These are phyloP conservation scores for Blennius ocellaris DNA, from an alignment of 2,113 vertebrate genomes.

Conservation along the genomic window DNA sequence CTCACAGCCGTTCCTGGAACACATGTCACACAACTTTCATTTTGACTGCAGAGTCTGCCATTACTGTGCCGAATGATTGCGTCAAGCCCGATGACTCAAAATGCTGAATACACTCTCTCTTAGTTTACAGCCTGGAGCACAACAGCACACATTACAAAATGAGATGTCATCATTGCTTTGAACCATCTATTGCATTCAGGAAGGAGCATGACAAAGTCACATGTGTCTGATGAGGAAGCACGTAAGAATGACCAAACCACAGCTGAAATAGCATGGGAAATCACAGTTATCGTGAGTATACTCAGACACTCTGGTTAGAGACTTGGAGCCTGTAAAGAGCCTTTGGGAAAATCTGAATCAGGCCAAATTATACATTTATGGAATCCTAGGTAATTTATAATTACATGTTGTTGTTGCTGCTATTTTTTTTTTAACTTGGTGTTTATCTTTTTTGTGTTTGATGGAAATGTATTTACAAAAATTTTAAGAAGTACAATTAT, in stretches of 20 bases:
- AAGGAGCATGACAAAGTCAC: constrained; percentile 12
- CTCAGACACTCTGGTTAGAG: too few species aligned
- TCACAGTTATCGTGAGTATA: not conserved
- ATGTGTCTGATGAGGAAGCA: constrained; percentile 11
- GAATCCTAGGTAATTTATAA: too few species aligned
- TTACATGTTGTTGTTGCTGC: too few species aligned
- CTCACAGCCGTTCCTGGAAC: not conserved
- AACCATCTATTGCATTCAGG: constrained; percentile 11
- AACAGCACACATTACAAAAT: not conserved
- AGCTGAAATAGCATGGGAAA: constrained; percentile 11
- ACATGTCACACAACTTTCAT: constrained; percentile 10
- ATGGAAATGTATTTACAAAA: too few species aligned
- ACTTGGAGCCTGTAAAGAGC: too few species aligned
- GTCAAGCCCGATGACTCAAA: constrained; percentile 27
- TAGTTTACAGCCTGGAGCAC: not conserved
- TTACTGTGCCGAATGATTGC: not conserved
- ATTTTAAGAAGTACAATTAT: too few species aligned
- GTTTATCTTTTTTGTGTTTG: too few species aligned
- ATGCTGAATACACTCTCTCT: not conserved
- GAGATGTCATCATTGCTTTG: not conserved
- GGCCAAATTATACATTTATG: too few species aligned
- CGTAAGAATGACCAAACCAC: constrained; percentile 3
- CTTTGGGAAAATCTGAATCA: too few species aligned
- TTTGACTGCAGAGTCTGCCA: constrained; percentile 1
- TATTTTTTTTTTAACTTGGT: too few species aligned